Evolutionary conservation across 2,888 invertebrate species (phyloP), one percentile per base, ranked within the genome.

Genomic region (Julus scanicus): DNA sequence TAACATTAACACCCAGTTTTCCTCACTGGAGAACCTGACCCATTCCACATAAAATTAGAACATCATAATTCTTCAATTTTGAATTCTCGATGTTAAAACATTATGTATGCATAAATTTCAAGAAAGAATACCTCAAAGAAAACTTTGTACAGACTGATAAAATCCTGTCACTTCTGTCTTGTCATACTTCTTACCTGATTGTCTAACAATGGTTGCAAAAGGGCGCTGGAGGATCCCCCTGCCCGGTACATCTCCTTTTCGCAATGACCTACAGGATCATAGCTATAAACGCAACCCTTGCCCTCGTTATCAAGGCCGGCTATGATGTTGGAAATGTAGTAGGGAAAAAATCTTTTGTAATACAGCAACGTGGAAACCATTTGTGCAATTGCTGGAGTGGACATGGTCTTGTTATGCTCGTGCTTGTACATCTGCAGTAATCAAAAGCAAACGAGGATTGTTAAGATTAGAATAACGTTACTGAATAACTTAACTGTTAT

Each of bases 341-440:
- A 99, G 0, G 99, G 99, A 93, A 99, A 99, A 93, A 99, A 99
- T 88, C 99, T 95, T 91, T 97, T 97, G 92, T 98, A 96, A 92
- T 99, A 99, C 90, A 99, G 94, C 94, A 98, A 96, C 5, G 97
- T 98, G 0, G 99, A 97, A 20, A 99, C 93, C 96, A 99, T 96
- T 93, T 99, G 98, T 3, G 99, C 98, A 5, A 97, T 95, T 1
- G 99, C 98, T 88, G 96, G 95, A 0, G 99, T 97, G 0, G 96
- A 94, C 97, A 99, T 99, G 1, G 94, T 94, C 92, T 97, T 97
- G 91, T 97, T 96, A 93, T 99, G 99, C 90, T 97, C 97, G 92
- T 99, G 98, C 90, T 96, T 94, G 91, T 98, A 99, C 96, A 98
- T 98, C 95, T 95, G 91, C 39, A 91, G 91, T 89, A 89, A 88